These are phyloP conservation scores for Teleogryllus occipitalis DNA, from an alignment of 1,140 invertebrate genomes.

Conservation along the genomic window DNA sequence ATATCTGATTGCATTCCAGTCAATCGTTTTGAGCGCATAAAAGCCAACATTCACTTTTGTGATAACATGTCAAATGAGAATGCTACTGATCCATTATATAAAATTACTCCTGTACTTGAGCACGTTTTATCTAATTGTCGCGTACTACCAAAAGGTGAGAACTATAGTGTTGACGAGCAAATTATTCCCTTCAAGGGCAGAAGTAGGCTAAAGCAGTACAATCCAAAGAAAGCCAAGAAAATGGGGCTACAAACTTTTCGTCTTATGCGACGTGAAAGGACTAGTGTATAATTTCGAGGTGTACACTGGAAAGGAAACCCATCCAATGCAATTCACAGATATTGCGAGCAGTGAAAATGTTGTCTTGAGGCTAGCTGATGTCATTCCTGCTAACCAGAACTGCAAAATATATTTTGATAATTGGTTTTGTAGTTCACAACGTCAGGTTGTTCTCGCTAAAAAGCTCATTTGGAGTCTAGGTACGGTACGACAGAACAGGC, in stretches of 20 bases:
- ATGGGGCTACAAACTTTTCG: not conserved
- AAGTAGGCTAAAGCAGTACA: not conserved
- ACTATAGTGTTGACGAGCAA: not conserved
- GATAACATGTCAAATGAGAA: not conserved
- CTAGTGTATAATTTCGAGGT: not conserved
- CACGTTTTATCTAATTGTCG: not conserved
- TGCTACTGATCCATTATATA: constrained; percentile 1
- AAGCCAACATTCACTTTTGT: not conserved
- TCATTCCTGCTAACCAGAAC: not conserved
- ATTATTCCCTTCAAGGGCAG: not conserved
- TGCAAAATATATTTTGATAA: constrained; percentile 3
- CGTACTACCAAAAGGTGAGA: not conserved
- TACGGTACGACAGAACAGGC: not conserved
- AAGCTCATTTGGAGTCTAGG: too few species aligned
- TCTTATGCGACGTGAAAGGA: not conserved
- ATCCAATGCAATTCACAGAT: not conserved
- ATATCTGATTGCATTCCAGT: not conserved
- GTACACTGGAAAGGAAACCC: not conserved
- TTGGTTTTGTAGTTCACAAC: not conserved
- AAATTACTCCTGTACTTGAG: not conserved
- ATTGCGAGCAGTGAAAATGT: not conserved
- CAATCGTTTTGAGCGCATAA: not conserved
- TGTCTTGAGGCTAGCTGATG: not conserved
- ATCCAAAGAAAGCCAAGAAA: not conserved
- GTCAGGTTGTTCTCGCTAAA: not conserved